phyloP scores from a whole-genome alignment of 1,140 invertebrate genomes.

The Tetranychus urticae region DNA sequence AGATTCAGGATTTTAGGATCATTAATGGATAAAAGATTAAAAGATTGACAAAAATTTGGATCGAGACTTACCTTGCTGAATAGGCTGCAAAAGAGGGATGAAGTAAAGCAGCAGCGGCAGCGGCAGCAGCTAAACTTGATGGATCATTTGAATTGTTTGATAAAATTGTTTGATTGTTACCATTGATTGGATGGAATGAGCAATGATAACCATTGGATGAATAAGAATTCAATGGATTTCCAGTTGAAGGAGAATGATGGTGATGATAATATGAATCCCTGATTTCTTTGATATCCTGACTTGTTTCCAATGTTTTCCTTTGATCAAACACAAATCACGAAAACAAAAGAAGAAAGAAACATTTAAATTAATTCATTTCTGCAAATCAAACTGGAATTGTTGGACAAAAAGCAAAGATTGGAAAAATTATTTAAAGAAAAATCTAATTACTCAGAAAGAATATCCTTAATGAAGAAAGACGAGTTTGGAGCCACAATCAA shows the following conservation, averaged over 20 bases:
- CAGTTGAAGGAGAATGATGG: background rate
- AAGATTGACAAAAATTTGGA: too few relatives aligned
- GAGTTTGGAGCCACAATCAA: background rate
- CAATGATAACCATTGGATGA: background rate
- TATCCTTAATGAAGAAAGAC: slow-evolving; percentile 9
- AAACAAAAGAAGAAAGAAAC: background rate
- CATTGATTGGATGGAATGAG: background rate
- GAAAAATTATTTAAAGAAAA: too few relatives aligned
- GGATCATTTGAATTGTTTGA: background rate
- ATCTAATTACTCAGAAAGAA: slow-evolving; percentile 1
- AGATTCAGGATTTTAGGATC: background rate
- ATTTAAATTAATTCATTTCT: too few relatives aligned
- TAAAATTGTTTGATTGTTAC: background rate
- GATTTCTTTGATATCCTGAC: background rate
- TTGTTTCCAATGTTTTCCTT: background rate
- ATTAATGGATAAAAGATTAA: background rate
- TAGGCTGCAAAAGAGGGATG: slow-evolving; percentile 1
- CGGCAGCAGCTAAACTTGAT: background rate
- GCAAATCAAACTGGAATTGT: too few relatives aligned
- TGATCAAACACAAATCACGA: too few relatives aligned
- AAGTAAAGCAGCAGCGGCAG: background rate
- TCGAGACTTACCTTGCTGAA: background rate
- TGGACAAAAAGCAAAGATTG: too few relatives aligned
- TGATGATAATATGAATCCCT: background rate
- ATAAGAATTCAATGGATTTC: background rate